Percentiles rank a stretch among this genome's conserved stretches.
Conservation (phyloP, 30 jellyfish, hydroid and myxozoan genomes). For the Aurelia aurita region DNA sequence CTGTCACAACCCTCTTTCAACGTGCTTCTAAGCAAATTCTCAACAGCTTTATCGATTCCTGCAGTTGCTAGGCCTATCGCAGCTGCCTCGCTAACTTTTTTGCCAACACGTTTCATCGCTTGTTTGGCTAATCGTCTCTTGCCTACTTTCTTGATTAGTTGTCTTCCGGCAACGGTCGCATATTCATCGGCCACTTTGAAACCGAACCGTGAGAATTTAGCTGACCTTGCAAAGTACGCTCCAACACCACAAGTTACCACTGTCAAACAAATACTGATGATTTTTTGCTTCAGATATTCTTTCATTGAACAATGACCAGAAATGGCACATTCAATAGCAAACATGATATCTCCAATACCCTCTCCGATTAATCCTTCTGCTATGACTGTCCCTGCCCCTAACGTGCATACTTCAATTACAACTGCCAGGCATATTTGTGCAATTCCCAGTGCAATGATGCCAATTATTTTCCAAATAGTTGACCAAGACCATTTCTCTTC, state of each 20-base stretch:
- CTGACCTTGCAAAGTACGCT: conserved; percentile 39
- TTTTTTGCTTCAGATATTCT: conserved; percentile 34
- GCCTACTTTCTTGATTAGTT: conserved; percentile 12
- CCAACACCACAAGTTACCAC: conserved; percentile 53
- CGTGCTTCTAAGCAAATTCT: conserved; percentile 2
- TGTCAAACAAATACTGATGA: conserved; percentile 28
- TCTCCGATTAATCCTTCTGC: conserved; percentile 48
- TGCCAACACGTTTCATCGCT: conserved; percentile 35
- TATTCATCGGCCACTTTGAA: conserved; percentile 11
- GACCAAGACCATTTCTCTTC: conserved; percentile 14
- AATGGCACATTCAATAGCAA: conserved; percentile 37
- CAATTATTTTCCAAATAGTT: conserved; percentile 3
- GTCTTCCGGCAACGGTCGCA: conserved; percentile 13
- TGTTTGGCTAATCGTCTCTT: conserved; percentile 1
- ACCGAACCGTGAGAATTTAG: conserved; percentile 45
- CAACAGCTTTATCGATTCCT: conserved; percentile 5
- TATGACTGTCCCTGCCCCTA: conserved; percentile 28
- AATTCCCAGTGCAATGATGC: conserved; percentile 22
- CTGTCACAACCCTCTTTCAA: conserved; percentile 1
- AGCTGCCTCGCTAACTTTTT: conserved; percentile 38
- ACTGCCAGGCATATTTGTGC: conserved; percentile 37
- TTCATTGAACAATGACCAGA: conserved; percentile 43
- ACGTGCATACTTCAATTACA: conserved; percentile 23
- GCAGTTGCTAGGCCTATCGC: conserved; percentile 39
- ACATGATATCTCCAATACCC: conserved; percentile 52